These are phyloP conservation scores for Halcyon smyrnensis DNA, from an alignment of 2,797 vertebrate species.

Conservation along the genomic window DNA sequence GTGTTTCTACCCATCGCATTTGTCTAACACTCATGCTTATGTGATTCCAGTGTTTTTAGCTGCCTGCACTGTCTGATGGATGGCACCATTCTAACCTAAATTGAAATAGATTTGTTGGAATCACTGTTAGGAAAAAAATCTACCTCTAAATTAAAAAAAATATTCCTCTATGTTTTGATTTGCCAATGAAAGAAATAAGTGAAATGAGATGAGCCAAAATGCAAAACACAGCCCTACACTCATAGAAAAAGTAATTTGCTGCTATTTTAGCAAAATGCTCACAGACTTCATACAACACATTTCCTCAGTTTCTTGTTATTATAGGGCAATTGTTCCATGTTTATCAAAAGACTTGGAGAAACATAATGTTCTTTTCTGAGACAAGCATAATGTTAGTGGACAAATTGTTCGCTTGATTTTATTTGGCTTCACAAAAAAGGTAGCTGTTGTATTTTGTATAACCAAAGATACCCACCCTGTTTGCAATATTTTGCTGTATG, in stretches of 20 bases:
- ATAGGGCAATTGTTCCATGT: not conserved
- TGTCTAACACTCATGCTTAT: not conserved
- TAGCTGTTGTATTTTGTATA: not conserved
- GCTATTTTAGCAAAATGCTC: conserved; percentile 9
- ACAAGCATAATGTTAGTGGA: not conserved
- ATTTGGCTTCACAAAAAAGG: not conserved
- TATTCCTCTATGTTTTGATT: not conserved
- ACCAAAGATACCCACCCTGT: not conserved
- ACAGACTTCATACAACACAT: not conserved
- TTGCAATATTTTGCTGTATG: not conserved
- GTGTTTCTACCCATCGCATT: not conserved
- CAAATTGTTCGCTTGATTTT: not conserved
- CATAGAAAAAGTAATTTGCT: not conserved
- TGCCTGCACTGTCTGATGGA: not conserved
- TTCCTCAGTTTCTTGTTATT: not conserved
- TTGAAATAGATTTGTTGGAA: not conserved
- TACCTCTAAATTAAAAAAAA: not conserved
- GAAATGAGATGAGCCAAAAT: not conserved
- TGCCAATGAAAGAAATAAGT: not conserved
- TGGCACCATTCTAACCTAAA: not conserved
- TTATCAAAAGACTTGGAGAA: not conserved
- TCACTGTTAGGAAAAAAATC: not conserved
- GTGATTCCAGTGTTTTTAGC: not conserved
- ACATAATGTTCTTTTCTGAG: not conserved
- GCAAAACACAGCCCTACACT: not conserved